Percentiles rank a stretch among this genome's conserved stretches.
phyloP scores from a whole-genome alignment of 1,140 invertebrate genomes.

The Polypedilum pembai region DNA sequence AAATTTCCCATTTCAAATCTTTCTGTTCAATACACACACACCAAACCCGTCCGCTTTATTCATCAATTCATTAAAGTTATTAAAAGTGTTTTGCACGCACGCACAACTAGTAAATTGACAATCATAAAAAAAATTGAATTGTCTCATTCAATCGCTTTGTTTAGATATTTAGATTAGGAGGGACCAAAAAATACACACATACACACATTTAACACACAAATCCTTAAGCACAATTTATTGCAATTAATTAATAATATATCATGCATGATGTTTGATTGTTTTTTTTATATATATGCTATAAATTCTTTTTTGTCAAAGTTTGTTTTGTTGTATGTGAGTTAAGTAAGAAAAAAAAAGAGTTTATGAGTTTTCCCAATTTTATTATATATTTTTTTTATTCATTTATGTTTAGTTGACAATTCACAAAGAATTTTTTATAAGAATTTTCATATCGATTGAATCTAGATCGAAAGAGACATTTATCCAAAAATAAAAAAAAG shows the following conservation, averaged over 20 bases:
- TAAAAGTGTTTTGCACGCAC: not conserved
- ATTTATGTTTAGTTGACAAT: slow-evolving; percentile 8
- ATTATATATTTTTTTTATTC: not conserved
- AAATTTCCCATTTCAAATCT: not conserved
- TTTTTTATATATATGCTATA: not conserved
- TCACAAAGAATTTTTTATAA: slow-evolving; percentile 2
- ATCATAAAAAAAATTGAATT: not conserved
- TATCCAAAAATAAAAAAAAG: not conserved
- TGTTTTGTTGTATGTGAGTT: slow-evolving; percentile 12
- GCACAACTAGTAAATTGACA: not conserved
- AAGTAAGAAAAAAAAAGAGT: not conserved
- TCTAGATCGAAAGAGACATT: not conserved
- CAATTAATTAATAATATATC: not conserved
- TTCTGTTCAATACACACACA: not conserved
- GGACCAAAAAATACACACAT: not conserved
- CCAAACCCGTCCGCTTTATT: slow-evolving; percentile 3
- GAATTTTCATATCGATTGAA: not conserved
- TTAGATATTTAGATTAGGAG: not conserved
- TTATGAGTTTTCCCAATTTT: not conserved
- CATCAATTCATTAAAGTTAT: not conserved
- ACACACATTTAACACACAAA: not conserved
- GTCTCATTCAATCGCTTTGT: too few relatives aligned
- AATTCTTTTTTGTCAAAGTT: slow-evolving; percentile 1
- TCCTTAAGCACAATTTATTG: not conserved
- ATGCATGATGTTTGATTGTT: slow-evolving; percentile 17